These are phyloP conservation scores for Fregetta grallaria DNA, from an alignment of 2,113 vertebrate genomes.

Conservation along the genomic window DNA sequence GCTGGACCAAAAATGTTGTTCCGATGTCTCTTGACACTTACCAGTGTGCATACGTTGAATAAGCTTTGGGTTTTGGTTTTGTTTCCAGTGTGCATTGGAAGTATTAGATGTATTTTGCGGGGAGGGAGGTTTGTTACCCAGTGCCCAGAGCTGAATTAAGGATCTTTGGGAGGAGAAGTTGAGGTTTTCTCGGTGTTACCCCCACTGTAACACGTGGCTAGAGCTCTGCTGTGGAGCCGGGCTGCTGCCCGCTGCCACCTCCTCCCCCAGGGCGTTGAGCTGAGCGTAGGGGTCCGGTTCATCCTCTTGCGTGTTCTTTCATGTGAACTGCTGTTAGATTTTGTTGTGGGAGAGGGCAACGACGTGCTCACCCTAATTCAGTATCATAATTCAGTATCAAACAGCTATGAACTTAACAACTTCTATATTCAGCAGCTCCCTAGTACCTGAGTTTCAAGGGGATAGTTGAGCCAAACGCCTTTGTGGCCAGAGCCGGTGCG, in stretches of 20 bases:
- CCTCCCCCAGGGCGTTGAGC: background rate
- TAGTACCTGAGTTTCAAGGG: background rate
- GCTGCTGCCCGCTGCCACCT: background rate
- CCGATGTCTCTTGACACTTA: background rate
- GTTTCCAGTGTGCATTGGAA: background rate
- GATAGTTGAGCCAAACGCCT: background rate
- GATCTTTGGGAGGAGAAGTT: background rate
- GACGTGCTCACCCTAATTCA: background rate
- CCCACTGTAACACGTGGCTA: background rate
- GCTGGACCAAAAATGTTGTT: background rate
- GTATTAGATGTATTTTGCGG: background rate
- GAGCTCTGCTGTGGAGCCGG: background rate
- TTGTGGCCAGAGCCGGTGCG: background rate
- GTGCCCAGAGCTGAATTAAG: background rate
- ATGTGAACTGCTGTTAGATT: background rate
- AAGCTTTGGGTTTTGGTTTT: background rate
- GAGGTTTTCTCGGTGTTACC: background rate
- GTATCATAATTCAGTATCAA: background rate
- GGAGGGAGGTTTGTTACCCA: background rate
- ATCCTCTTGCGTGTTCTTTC: fast-evolving
- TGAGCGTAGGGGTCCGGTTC: fast-evolving
- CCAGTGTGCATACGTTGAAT: background rate
- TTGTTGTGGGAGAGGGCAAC: background rate
- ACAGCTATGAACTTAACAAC: background rate
- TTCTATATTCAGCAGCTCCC: background rate